These are phyloP conservation scores for Peromyscus eremicus DNA, from an alignment of 2,797 vertebrate genomes.

Conservation along the genomic window DNA sequence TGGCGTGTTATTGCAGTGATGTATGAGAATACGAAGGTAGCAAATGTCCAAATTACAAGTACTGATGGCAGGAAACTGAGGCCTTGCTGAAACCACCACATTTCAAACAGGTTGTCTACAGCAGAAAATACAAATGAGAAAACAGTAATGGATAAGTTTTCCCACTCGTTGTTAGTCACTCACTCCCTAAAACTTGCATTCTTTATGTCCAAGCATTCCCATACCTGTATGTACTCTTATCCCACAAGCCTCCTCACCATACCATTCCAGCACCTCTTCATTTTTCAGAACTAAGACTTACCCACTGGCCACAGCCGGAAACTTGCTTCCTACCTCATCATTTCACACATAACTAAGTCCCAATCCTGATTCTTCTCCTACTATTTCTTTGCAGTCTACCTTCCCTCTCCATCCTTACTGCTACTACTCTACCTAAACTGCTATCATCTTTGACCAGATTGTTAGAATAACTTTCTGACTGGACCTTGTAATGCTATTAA, in stretches of 20 bases:
- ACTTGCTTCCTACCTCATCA: not conserved
- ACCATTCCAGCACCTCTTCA: not conserved
- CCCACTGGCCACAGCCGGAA: not conserved
- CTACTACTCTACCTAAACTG: not conserved
- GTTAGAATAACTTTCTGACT: not conserved
- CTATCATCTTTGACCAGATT: not conserved
- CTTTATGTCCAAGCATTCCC: not conserved
- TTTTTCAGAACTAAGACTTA: slow-evolving; percentile 20
- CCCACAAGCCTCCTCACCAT: not conserved
- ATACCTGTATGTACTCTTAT: not conserved
- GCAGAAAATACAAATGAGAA: slow-evolving; percentile 21
- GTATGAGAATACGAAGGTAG: slow-evolving; percentile 94
- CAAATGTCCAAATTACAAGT: slow-evolving; percentile 93
- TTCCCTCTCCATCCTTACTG: not conserved
- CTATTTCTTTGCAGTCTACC: not conserved
- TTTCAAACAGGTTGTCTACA: slow-evolving; percentile 81
- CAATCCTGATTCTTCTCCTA: not conserved
- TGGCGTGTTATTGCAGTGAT: slow-evolving; percentile 92
- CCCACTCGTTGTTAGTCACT: not conserved
- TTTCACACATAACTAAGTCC: slow-evolving; percentile 7
- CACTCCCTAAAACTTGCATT: too few species aligned
- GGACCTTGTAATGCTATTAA: not conserved
- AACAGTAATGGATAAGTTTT: not conserved
- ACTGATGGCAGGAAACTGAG: slow-evolving; percentile 91
- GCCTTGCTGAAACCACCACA: slow-evolving; percentile 99